Evolutionary conservation across 2,797 vertebrate genomes (phyloP), one percentile per base, ranked within the genome.

Genomic region (Myotis myotis): DNA sequence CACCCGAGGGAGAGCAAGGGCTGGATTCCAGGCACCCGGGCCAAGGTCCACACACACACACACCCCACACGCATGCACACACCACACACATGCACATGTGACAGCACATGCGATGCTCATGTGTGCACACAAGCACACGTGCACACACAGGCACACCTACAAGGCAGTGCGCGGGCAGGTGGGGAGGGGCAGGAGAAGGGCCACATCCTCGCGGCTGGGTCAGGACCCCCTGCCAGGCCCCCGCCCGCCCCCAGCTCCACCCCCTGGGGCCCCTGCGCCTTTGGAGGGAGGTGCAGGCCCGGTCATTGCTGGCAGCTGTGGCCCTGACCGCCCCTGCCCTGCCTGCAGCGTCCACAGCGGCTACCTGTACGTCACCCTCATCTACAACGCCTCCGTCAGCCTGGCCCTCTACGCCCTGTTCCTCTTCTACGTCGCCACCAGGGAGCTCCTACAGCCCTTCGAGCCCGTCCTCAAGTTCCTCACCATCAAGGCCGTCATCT

Each of bases 401-500:
- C 98, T 99, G 98, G 98, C 99, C 0, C 99, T 99, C 89, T 99
- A 99, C 0, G 99, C 99, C 0, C 98, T 99, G 89, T 99, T 99
- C 97, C 99, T 99, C 85, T 99, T 99, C 98, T 99, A 99, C 98
- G 99, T 99, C 0, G 99, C 99, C 91, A 99, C 99, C 90, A 99
- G 98, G 94, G 99, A 99, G 95, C 98, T 99, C 87, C 98, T 99
- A 90, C 98, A 98, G 49, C 99, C 99, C 0, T 99, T 99, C 4
- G 98, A 99, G 82, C 99, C 99, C 0, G 98, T 99, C 55, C 99
- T 99, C 87, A 99, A 99, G 97, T 99, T 99, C 97, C 98, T 99
- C 97, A 99, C 99, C 68, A 99, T 99, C 97, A 99, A 99, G 97
- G 99, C 99, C 0, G 98, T 99, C 98, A 99, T 99, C 97, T 99